A percentile compares a stretch with the other conserved stretches of the same genome.
These are phyloP conservation scores for Solenopsis invicta DNA, from an alignment of 1,140 invertebrate species.

Conservation along the genomic window DNA sequence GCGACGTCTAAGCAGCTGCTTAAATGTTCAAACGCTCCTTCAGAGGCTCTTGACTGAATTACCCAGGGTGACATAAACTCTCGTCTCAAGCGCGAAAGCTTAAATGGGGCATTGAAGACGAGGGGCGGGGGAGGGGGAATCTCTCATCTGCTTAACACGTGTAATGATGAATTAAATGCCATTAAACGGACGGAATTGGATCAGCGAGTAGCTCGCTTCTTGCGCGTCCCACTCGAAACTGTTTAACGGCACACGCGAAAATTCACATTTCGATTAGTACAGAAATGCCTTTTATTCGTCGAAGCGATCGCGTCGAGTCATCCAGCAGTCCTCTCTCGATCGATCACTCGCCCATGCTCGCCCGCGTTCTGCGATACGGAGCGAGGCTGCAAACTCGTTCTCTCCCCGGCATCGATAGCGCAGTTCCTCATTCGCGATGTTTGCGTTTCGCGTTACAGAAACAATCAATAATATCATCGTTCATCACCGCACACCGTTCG, in stretches of 20 bases:
- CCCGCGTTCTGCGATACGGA: no score
- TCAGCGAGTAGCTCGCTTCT: neutral
- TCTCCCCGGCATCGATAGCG: slow-evolving; percentile 2
- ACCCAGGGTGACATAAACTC: neutral
- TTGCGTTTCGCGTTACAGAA: slow-evolving; percentile 37
- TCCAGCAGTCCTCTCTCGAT: neutral
- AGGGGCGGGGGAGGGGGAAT: no score
- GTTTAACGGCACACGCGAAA: neutral
- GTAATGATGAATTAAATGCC: neutral
- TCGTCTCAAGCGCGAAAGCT: neutral
- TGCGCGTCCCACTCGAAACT: neutral
- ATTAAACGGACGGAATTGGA: neutral
- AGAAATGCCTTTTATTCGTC: neutral
- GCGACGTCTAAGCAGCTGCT: neutral
- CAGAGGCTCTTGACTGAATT: slow-evolving; percentile 1
- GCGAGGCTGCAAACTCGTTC: neutral
- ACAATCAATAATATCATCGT: slow-evolving; percentile 51
- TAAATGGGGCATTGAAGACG: neutral
- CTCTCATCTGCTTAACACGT: neutral
- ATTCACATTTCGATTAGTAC: neutral
- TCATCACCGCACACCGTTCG: neutral
- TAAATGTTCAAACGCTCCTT: neutral
- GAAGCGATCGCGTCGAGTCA: neutral
- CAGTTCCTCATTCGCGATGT: slow-evolving; percentile 39
- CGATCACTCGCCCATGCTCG: slow-evolving; percentile 1